Base-by-base conservation (phyloP, 2,888 invertebrate genomes). In the Cryptus armator region DNA sequence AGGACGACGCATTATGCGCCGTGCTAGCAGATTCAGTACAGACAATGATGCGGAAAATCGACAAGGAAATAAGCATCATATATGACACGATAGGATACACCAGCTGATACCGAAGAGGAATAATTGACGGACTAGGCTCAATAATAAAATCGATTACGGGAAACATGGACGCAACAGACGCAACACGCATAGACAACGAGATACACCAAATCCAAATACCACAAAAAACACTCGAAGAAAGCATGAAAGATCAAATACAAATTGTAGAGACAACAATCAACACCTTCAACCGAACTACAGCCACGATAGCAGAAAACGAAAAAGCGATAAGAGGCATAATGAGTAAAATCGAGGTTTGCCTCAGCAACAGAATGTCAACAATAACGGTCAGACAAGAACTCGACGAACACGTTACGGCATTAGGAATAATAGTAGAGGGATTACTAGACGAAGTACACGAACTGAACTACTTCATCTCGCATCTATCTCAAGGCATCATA, bases 121-220 rank as follows among this genome's bases (percentile, higher is more conserved):
- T 75, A 3, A 75, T 75, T 4, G 46, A 76, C 66, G 66, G 51
- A 7, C 6, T 66, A 16, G 66, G 62, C 1, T 53, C 71, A 53
- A 53, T 71, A 29, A 43, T 71, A 53, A 71, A 56, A 16, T 14
- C 71, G 1, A 62, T 74, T 1, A 62, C 74, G 10, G 62, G 74
- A 46, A 74, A 74, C 24, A 14, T 62, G 24, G 48, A 74, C 19
- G 62, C 59, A 7, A 10, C 44, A 2, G 74, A 62, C 32, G 62
- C 74, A 9, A 9, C 7, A 24, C 32, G 19, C 16, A 51, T 76
- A 32, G 9, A 75, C 12, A 43, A 64, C 16, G 66, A 48, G 29
- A 64, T 75, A 51, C 12, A 75, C 4, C 37, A n/a, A 16, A 2
- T 75, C 0, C 48, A 75, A 37, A 0, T 7, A 4, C 3, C 12